Conservation (phyloP, 2,797 vertebrate species). For the Eupleurogrammus muticus region DNA sequence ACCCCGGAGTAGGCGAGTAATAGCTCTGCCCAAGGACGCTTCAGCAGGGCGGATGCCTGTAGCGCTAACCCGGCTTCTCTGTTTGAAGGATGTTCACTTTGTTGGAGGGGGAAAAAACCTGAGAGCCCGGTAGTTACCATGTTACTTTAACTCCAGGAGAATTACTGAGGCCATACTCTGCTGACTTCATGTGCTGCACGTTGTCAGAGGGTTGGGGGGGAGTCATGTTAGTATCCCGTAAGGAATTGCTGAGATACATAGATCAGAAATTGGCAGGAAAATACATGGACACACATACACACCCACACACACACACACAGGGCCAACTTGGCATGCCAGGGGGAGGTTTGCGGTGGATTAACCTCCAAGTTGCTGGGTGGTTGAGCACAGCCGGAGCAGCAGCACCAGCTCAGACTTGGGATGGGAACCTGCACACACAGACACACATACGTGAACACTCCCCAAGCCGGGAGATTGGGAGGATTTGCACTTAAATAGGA, state of each 20-base stretch:
- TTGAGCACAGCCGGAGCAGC: constrained; percentile 65
- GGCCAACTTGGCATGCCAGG: constrained; percentile 48
- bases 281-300: constrained; percentile 16
- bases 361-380: constrained; percentile 65
- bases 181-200: constrained; percentile 36
- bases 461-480: constrained; percentile 35
- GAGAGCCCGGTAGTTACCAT: constrained; percentile 1
- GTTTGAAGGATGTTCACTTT: constrained; percentile 17
- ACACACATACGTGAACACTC: constrained; percentile 54
- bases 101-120: constrained; percentile 4
- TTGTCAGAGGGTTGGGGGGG: constrained; percentile 13
- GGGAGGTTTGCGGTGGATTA: constrained; percentile 74
- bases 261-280: constrained; percentile 55
- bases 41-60: constrained; percentile 4
- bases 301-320: constrained; percentile 22
- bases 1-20: constrained; percentile 35
- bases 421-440: constrained; percentile 55
- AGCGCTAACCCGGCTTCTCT: constrained; percentile 1
- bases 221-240: constrained; percentile 47
- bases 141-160: constrained; percentile 41
- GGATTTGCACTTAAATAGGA: constrained; percentile 60
- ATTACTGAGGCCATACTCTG: constrained; percentile 42
- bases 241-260: constrained; percentile 53
- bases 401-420: constrained; percentile 41
- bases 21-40: constrained; percentile 32